Base-by-base conservation (phyloP, 2,888 invertebrate species). In the Leptinotarsa juncta region DNA sequence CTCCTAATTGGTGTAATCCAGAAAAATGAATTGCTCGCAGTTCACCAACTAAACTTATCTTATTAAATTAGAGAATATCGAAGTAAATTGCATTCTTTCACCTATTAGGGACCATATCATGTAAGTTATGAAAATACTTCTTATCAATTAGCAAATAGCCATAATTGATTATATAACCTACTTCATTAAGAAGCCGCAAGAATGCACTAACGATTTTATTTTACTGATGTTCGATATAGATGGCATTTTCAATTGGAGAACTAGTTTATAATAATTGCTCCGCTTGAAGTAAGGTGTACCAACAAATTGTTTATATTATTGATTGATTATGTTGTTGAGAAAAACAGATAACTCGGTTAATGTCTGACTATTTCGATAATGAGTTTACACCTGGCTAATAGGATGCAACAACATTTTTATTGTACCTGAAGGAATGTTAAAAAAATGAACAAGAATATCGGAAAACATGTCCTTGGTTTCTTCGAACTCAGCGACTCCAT, bases 101-200 rank as follows among this genome's bases (percentile, higher is more conserved):
- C 66, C 74, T 67, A 71, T 74, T 70, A 67, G 68, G 62, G 74
- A 74, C 55, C 67, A 68, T 71, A 71, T 71, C 67, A 74, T 74
- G 71, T 60, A 49, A 68, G 71, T 74, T 74, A 71, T 74, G 74
- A 71, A 74, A 71, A 74, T 67, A 71, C 60, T 62, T 48, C 57
- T 66, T 71, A 71, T 60, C 62, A 74, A 74, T 74, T 71, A 67
- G 71, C 53, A 68, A 74, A 65, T 67, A 26, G 32, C 53, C 70
- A 67, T 74, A 74, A 74, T 74, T 71, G 71, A 55, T 62, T 50
- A 49, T 74, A 53, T 48, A 71, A 71, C 62, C 57, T 71, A 73
- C 70, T 70, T 42, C 51, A 57, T 48, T 60, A 57, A 66, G 73
- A 70, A 55, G 65, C 71, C 53, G 62, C 62, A 42, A 66, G 73